Percentiles rank a stretch among this genome's conserved stretches.
Conservation (phyloP, 2,797 vertebrate species). For the Cynopterus sphinx region DNA sequence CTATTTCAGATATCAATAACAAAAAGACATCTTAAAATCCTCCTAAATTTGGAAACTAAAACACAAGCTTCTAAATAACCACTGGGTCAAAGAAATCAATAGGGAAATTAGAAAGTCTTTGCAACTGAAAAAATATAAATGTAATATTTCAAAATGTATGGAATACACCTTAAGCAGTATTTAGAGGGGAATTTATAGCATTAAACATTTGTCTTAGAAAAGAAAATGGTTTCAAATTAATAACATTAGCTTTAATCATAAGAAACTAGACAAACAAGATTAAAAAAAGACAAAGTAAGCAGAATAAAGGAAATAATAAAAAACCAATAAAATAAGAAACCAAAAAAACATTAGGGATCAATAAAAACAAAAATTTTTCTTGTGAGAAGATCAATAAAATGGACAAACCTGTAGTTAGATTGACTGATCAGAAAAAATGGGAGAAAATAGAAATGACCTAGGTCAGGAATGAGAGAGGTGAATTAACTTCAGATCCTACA, state of each 20-base stretch:
- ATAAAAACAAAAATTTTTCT: not conserved
- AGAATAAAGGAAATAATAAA: slow-evolving; percentile 30
- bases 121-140: not conserved
- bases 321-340: not conserved
- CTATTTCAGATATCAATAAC: not conserved
- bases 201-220: not conserved
- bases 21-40: not conserved
- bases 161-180: not conserved
- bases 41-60: slow-evolving; percentile 17
- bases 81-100: slow-evolving; percentile 27
- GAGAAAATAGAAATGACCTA: not conserved
- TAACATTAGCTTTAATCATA: not conserved
- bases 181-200: not conserved
- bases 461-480: not conserved
- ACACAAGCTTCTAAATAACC: not conserved
- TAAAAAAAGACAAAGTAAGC: not conserved
- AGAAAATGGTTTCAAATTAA: not conserved
- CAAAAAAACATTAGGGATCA: not conserved
- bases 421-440: not conserved
- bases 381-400: not conserved
- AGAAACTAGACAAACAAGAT: not conserved
- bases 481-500: slow-evolving; percentile 7
- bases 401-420: not conserved
- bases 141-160: not conserved
- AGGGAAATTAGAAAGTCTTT: not conserved